Evolutionary conservation across 1,140 invertebrate species (phyloP), one percentile per base, ranked within the genome.

Genomic region (Zaprionus lachaisei): DNA sequence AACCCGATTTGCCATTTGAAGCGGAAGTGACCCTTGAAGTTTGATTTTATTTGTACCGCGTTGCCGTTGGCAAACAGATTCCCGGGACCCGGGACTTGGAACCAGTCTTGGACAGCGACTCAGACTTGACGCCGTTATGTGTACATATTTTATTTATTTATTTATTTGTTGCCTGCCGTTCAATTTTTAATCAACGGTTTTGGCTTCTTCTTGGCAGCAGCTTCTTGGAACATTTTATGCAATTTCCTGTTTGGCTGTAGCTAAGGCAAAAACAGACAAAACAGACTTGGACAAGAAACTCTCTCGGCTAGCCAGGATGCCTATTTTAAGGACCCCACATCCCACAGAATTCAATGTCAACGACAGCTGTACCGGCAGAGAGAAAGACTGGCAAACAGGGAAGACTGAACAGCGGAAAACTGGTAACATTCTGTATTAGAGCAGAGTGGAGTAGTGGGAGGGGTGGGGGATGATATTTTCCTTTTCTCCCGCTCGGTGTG

Each of bases 1-100:
- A 81, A 67, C 82, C 82, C 82, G 82, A 85, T 85, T 79, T 85
- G 75, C 75, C 58, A 90, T 89, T 90, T 79, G 85, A 89, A 77
- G 84, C 84, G 84, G 84, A 89, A 89, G 85, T 84, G 84, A 89
- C 84, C 84, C 84, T 89, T 89, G 84, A 89, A 90, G 84, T 89
- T 84, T 89, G 84, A 89, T 89, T 90, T 89, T 89, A 75, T 89
- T 84, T 89, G 84, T 87, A 68, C 74, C 72, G 49, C 83, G 56
- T 67, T 69, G 76, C 72, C 64, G 64, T 76, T 81, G 79, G 79
- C 79, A 81, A 81, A 76, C 79, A 71, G 72, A 79, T 79, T 81
- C 76, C 17, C 17, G n/a, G 20, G 11, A 24, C n/a, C 47, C 47
- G 66, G 34, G 26, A 38, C 58, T 24, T 14, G 63, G 22, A 51